Conservation (phyloP, 2,888 invertebrate species). For the Ichneumoninae sp. region DNA sequence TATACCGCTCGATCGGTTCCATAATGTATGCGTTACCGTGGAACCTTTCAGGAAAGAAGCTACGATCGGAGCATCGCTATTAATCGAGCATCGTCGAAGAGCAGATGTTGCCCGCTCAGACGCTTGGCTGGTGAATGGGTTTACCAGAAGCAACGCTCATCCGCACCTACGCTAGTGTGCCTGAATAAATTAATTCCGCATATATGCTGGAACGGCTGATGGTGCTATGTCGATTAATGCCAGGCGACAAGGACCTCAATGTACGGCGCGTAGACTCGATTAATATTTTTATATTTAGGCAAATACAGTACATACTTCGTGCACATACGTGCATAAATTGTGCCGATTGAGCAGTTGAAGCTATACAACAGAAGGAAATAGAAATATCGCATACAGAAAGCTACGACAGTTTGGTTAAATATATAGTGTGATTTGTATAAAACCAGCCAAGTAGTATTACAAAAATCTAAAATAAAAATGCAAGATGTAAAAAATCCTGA, state of each 20-base stretch:
- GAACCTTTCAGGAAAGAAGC: conserved; percentile 5
- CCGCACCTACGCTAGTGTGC: conserved; percentile 34
- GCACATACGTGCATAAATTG: no score
- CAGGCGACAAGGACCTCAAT: neutral
- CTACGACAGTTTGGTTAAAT: no score
- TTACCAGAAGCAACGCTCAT: conserved; percentile 29
- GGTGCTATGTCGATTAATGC: conserved; percentile 3
- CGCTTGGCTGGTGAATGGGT: conserved; percentile 12
- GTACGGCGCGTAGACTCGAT: neutral
- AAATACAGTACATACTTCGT: neutral
- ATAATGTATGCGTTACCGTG: conserved; percentile 10
- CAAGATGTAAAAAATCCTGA: no score
- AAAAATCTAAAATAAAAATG: no score
- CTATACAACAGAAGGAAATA: no score
- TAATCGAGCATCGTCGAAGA: conserved; percentile 37
- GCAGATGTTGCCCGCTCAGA: conserved; percentile 60
- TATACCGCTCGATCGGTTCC: conserved; percentile 39
- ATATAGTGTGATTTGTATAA: no score
- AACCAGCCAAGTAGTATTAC: no score
- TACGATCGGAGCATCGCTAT: neutral
- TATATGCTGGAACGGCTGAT: conserved; percentile 15
- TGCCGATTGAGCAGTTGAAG: no score
- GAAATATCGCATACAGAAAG: no score
- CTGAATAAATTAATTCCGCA: conserved; percentile 53
- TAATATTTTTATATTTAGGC: neutral